Conservation (phyloP, 2,797 vertebrate species). For the Molossus molossus region DNA sequence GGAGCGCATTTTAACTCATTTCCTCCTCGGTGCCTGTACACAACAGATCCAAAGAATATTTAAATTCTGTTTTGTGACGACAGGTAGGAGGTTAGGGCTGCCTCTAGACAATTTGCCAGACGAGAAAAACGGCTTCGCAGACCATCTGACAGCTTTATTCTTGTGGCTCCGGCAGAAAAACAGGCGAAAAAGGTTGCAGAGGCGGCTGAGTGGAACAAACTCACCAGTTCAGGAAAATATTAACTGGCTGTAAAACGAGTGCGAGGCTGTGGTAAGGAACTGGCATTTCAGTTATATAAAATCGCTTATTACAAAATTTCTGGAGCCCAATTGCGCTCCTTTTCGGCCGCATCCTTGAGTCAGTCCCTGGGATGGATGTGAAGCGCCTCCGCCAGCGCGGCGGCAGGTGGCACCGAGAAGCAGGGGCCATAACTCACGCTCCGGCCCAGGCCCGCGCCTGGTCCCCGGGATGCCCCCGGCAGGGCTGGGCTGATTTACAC, state of each 20-base stretch:
- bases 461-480: constrained; percentile 69
- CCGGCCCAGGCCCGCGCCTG: constrained; percentile 77
- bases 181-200: constrained; percentile 89
- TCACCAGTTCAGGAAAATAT: constrained; percentile 89
- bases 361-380: constrained; percentile 65
- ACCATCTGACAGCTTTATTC: constrained; percentile 91
- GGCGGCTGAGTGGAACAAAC: constrained; percentile 86
- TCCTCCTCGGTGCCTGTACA: constrained; percentile 79
- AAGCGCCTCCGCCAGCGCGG: too few relatives aligned
- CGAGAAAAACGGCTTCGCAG: constrained; percentile 89
- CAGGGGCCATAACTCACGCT: constrained; percentile 80
- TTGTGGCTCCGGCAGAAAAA: constrained; percentile 89
- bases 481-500: constrained; percentile 71
- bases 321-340: constrained; percentile 87
- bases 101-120: constrained; percentile 89
- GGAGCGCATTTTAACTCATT: constrained; percentile 82
- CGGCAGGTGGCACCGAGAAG: not conserved
- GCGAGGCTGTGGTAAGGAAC: constrained; percentile 87
- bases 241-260: constrained; percentile 90
- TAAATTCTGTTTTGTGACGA: constrained; percentile 89
- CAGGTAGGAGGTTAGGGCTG: constrained; percentile 88
- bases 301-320: constrained; percentile 88
- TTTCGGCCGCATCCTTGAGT: constrained; percentile 86
- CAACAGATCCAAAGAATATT: constrained; percentile 87
- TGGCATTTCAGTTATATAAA: constrained; percentile 88